Evolutionary conservation across 2,797 vertebrate species (phyloP).

Genomic region (Paramormyrops hopkinsi): DNA sequence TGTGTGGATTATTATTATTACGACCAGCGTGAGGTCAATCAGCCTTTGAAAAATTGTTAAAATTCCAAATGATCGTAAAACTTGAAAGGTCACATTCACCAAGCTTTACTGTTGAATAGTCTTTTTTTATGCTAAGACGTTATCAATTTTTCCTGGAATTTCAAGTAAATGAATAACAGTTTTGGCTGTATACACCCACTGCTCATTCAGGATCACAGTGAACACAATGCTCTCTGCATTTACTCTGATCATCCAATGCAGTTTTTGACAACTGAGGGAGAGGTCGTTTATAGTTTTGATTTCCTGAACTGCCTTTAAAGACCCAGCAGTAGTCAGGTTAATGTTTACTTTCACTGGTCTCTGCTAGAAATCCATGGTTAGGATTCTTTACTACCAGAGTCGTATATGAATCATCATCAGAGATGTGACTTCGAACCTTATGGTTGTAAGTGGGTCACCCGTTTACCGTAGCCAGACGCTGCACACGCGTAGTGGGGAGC

Average conservation of each 20-base stretch:
- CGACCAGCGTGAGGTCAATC: background rate
- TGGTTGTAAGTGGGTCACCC: background rate
- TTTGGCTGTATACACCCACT: background rate
- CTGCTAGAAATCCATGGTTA: background rate
- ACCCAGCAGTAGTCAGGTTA: background rate
- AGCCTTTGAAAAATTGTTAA: background rate
- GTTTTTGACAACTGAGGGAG: background rate
- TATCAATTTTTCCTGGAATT: background rate
- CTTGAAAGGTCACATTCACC: background rate
- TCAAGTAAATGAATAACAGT: background rate
- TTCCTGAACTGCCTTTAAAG: background rate
- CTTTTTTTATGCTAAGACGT: background rate
- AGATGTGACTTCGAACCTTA: background rate
- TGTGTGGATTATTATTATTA: background rate
- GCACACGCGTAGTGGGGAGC: background rate
- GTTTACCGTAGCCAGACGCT: background rate
- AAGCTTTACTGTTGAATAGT: background rate
- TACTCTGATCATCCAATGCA: background rate
- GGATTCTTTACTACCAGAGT: background rate
- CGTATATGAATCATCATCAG: background rate
- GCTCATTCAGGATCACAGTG: background rate
- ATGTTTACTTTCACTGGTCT: background rate
- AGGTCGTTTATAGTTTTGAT: background rate
- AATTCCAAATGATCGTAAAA: background rate
- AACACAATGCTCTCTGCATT: background rate